Evolutionary conservation across 2,113 vertebrate species (phyloP).

Genomic region (Channa argus): DNA sequence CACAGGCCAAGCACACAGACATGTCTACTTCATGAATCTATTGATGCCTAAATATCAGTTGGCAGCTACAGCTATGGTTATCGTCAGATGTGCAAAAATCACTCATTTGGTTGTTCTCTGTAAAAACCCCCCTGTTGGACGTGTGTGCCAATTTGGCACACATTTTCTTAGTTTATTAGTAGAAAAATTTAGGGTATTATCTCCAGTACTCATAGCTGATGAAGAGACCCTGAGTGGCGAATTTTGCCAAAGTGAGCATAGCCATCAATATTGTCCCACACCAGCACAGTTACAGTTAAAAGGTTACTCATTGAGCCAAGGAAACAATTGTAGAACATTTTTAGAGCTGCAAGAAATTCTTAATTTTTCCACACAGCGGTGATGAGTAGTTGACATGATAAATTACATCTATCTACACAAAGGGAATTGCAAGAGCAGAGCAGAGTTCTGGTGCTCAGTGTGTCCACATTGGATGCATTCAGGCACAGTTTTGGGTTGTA

Average conservation of each 20-base stretch:
- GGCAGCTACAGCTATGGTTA: not conserved
- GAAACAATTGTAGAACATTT: too few relatives aligned
- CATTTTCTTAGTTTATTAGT: not conserved
- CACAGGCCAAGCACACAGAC: slow-evolving; percentile 22
- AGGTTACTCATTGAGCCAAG: not conserved
- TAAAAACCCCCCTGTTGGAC: not conserved
- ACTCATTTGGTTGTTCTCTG: not conserved
- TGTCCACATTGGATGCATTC: not conserved
- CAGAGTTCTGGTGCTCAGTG: too few relatives aligned
- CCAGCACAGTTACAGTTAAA: not conserved
- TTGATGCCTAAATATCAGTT: slow-evolving; percentile 13
- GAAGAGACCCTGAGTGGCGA: too few relatives aligned
- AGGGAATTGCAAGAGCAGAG: too few relatives aligned
- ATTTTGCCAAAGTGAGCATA: too few relatives aligned
- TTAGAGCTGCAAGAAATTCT: too few relatives aligned
- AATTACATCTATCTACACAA: too few relatives aligned
- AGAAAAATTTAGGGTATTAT: not conserved
- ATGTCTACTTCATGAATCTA: slow-evolving; percentile 29
- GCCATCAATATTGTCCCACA: not conserved
- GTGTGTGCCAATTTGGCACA: slow-evolving; percentile 2
- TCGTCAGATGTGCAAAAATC: slow-evolving; percentile 12
- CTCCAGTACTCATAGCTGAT: not conserved
- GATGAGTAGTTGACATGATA: too few relatives aligned
- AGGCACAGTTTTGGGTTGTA: not conserved
- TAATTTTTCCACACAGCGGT: too few relatives aligned